Evolutionary conservation across 2,113 vertebrate genomes (phyloP), one percentile per base, ranked within the genome.

Genomic region (Neomonachus schauinslandi): DNA sequence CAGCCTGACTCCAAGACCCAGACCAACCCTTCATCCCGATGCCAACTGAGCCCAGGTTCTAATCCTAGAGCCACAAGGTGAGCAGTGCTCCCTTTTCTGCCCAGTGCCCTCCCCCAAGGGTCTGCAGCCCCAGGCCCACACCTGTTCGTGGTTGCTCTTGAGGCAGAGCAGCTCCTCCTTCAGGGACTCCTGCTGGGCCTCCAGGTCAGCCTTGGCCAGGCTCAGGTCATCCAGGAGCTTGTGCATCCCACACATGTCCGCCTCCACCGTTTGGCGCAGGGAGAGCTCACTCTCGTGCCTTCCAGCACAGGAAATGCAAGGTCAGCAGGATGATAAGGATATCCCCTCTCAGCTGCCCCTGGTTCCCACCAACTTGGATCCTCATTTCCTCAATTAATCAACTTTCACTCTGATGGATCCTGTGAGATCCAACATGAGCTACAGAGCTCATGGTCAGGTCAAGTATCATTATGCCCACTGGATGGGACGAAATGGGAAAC

Each of bases 251-350:
- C 76, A 87, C 65, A 85, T 85, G 61, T 98, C 97, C 0, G 53
- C 91, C 53, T 98, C 97, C 2, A 97, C 97, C 49, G 95, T 26
- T 39, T 39, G 61, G 12, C 80, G 80, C 55, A 98, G 51, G 89
- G 91, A 91, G 31, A 57, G 1, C 98, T 99, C 99, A 2, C 28
- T 83, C 90, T 99, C 99, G 28, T 92, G 97, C 97, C 99, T 99
- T 71, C 90, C 96, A 15, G 67, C n/a, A 55, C 10, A 33, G 42
- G 67, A 74, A n/a, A 39, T 6, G 1, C 2, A 5, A 2, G 7
- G 31, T 89, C 28, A 15, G 26, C 28, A 2, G 49, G 36, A 31
- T 16, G 61, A 15, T 49, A 12, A 21, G 7, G 36, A 49, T 1
- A 87, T 16, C 22, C 49, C 22, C 51, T 93, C 65, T 49, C 21